These are phyloP conservation scores for Margarornis squamiger DNA, from an alignment of 2,797 vertebrate genomes.

Conservation along the genomic window DNA sequence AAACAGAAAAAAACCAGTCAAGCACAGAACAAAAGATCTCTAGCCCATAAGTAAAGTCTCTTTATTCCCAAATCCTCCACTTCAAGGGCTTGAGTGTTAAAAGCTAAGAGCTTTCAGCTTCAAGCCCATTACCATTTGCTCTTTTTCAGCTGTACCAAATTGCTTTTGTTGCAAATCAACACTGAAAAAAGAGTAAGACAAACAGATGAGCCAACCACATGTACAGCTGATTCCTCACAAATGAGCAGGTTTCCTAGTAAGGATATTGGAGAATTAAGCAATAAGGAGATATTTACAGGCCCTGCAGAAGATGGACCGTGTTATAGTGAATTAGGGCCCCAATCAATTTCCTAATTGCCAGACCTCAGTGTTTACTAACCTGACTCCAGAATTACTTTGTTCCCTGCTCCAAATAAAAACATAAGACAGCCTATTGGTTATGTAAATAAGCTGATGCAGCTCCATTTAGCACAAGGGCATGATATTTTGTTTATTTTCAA, in stretches of 20 bases:
- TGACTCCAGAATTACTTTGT: conserved; percentile 8
- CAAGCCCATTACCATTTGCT: not conserved
- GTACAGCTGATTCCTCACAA: conserved; percentile 9
- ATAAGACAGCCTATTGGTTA: not conserved
- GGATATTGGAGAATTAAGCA: not conserved
- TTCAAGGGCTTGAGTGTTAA: conserved; percentile 9
- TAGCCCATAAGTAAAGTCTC: not conserved
- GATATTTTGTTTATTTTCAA: not conserved
- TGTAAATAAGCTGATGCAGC: not conserved
- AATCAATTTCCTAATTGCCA: conserved; percentile 24
- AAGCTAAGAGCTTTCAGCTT: conserved; percentile 43
- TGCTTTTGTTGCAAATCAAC: not conserved
- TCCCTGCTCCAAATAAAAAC: conserved; percentile 14
- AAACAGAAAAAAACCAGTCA: not conserved
- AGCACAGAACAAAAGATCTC: conserved; percentile 29
- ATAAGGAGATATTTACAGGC: conserved; percentile 35
- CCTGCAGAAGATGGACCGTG: not conserved
- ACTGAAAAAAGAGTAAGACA: not conserved
- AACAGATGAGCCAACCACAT: not conserved
- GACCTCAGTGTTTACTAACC: conserved; percentile 26
- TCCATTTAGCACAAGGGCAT: not conserved
- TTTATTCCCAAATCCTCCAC: conserved; percentile 34
- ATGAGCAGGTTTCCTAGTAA: conserved; percentile 16
- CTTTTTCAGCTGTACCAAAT: not conserved
- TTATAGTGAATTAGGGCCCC: not conserved